Conservation (phyloP, 2,888 invertebrate genomes). For the Diarsia brunnea region DNA sequence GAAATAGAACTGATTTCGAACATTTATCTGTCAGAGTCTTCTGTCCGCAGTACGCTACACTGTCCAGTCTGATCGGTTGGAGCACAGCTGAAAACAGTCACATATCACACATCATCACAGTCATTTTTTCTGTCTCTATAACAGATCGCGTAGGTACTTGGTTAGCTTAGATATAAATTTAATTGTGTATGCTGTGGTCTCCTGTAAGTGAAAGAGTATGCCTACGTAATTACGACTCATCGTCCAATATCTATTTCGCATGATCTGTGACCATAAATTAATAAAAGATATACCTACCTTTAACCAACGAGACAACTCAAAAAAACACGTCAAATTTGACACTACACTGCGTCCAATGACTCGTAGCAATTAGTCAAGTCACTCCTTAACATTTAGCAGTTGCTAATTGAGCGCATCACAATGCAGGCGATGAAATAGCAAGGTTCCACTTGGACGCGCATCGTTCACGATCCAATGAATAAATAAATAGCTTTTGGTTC, state of each 20-base stretch:
- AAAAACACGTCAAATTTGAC: conserved; percentile 64
- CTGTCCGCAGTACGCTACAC: background rate
- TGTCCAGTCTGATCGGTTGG: background rate
- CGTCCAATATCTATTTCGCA: too few species aligned
- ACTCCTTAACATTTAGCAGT: conserved; percentile 66
- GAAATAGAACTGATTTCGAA: background rate
- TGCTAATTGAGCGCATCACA: conserved; percentile 85
- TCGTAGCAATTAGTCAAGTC: conserved; percentile 71
- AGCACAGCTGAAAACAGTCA: too few species aligned
- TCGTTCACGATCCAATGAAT: conserved; percentile 83
- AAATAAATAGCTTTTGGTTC: conserved; percentile 83
- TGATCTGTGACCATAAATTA: too few species aligned
- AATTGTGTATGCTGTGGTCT: too few species aligned
- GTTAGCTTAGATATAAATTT: too few species aligned
- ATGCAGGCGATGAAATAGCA: conserved; percentile 80
- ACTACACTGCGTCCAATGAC: conserved; percentile 62
- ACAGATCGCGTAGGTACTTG: too few species aligned
- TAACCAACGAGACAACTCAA: conserved; percentile 2
- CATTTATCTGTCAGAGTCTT: background rate
- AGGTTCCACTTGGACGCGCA: conserved; percentile 80
- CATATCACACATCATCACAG: too few species aligned
- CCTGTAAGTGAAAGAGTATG: too few species aligned
- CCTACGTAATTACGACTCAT: too few species aligned
- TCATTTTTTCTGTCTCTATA: too few species aligned
- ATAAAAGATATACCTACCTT: too few species aligned